Evolutionary conservation across 2,888 invertebrate species (phyloP).

Genomic region (Limnephilus lunatus): DNA sequence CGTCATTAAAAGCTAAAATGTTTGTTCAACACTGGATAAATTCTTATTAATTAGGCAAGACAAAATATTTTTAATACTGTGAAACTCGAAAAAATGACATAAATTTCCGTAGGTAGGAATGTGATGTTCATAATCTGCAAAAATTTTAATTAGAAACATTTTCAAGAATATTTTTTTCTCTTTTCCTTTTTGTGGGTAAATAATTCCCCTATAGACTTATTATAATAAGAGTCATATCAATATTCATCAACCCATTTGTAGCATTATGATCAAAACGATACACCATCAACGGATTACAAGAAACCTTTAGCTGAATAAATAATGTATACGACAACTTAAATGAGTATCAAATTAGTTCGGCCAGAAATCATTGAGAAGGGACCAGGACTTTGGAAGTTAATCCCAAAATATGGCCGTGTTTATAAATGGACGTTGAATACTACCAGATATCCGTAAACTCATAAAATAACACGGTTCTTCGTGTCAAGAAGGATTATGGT

Average conservation of each 20-base stretch:
- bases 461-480: slow-evolving; percentile 63
- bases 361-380: slow-evolving; percentile 29
- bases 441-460: slow-evolving; percentile 64
- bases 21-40: no score
- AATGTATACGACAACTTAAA: slow-evolving; percentile 55
- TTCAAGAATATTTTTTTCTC: neutral
- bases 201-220: neutral
- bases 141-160: neutral
- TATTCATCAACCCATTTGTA: slow-evolving; percentile 16
- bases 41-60: neutral
- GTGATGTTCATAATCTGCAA: neutral
- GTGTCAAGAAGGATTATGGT: slow-evolving; percentile 63
- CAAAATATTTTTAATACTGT: neutral
- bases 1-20: no score
- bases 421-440: slow-evolving; percentile 58
- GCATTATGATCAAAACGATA: slow-evolving; percentile 17
- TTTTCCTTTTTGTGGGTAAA: neutral
- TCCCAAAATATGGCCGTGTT: slow-evolving; percentile 61
- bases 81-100: no score
- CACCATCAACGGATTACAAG: slow-evolving; percentile 44
- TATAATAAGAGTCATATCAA: slow-evolving; percentile 2
- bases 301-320: slow-evolving; percentile 45
- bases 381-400: slow-evolving; percentile 51
- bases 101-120: no score
- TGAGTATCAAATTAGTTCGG: slow-evolving; percentile 63